Conservation (phyloP, 2,797 vertebrate genomes). For the Parauchenoglanis punctatus region DNA sequence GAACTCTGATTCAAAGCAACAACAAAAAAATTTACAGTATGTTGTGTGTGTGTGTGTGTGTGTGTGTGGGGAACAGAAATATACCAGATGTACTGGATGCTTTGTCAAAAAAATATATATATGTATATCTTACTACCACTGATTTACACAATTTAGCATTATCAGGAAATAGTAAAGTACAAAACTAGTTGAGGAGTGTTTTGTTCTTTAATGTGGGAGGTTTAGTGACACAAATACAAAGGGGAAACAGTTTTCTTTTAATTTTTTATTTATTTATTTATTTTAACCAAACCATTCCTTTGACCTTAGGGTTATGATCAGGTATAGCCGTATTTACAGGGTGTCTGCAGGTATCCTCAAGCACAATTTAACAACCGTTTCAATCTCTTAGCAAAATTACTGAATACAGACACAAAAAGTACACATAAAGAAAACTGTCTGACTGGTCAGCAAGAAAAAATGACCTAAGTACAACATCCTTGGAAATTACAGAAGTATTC, state of each 20-base stretch:
- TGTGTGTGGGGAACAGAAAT: slow-evolving; percentile 7
- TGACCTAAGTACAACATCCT: background rate
- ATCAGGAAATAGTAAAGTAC: background rate
- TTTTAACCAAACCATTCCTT: background rate
- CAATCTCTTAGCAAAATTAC: background rate
- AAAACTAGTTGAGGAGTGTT: background rate
- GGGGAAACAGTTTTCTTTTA: too few relatives aligned
- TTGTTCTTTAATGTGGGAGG: background rate
- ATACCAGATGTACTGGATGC: background rate
- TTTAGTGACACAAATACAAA: background rate
- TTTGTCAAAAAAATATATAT: background rate
- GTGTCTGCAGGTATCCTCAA: background rate
- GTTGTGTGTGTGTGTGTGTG: slow-evolving; percentile 53
- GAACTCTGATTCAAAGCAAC: background rate
- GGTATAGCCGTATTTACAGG: background rate
- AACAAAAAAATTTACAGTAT: background rate
- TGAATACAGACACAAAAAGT: background rate
- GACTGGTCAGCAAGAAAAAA: background rate
- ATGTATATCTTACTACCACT: background rate
- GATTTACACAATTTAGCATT: background rate
- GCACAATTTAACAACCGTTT: background rate
- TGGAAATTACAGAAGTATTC: background rate
- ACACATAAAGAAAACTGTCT: background rate
- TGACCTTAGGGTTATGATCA: background rate
- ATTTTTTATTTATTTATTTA: background rate